Base-by-base conservation (phyloP, 2,797 vertebrate genomes). In the Potorous gilbertii region DNA sequence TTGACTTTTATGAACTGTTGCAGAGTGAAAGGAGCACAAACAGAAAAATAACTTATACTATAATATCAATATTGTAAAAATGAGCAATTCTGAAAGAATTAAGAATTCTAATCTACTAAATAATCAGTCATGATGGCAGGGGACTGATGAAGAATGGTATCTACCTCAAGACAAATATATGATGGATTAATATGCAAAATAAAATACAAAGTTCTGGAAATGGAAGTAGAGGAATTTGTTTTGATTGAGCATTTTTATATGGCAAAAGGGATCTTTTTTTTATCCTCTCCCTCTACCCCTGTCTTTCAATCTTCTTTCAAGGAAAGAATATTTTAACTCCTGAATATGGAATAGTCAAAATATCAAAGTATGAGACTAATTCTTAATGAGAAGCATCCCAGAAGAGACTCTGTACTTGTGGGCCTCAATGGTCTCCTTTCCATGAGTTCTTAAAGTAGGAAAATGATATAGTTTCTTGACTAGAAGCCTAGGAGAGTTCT, bases 251-350 rank as follows among this genome's bases (percentile, higher is more conserved):
- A 46, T 24, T 9, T 16, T 81, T 81, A 46, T 46, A 46, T 18
- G 21, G 0, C 21, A 81, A 8, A 81, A 27, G 40, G 74, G 4
- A 24, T 81, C 74, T 46, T 81, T 9, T 46, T 3, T 24, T 3
- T n/a, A n/a, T 0, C 16, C 16, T 11, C 21, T 3, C 18, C 9
- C n/a, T 16, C 14, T 40, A n/a, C 2, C 2, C 6, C 6, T 18
- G 5, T 27, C 18, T 81, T 81, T 81, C 74, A 11, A 46, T 46
- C 18, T 81, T 81, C n/a, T 1, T 81, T 81, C n/a, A 81, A 46
- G 4, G 34, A 66, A n/a, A 66, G n/a, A 46, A 81, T 46, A 81
- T 27, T 24, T 21, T 24, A 81, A 81, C 21, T 46, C 13, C 12
- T 40, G 46, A 27, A 81, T 81, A 46, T 81, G 74, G 21, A 81